Percentiles rank a stretch among this genome's conserved stretches.
Evolutionary conservation across 2,113 vertebrate species (phyloP).

Genomic region (Onychostruthus taczanowskii): DNA sequence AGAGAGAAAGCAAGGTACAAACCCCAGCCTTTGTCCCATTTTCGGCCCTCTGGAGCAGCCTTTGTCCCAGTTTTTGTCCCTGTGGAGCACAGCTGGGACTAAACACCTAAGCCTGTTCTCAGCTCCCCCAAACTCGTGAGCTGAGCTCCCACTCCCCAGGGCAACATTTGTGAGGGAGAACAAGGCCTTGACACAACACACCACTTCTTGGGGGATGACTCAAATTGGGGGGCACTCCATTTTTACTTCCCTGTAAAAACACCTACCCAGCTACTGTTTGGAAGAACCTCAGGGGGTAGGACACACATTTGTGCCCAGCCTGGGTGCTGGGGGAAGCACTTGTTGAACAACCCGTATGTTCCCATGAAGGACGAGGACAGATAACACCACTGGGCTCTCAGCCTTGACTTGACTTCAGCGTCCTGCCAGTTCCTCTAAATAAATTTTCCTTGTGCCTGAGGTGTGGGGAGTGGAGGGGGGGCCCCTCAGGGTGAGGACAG

Average conservation of each 20-base stretch:
- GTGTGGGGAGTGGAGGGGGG: neutral
- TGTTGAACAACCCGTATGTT: neutral
- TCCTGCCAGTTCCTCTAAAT: neutral
- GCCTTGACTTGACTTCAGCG: neutral
- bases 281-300: neutral
- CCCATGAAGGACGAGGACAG: neutral
- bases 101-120: neutral
- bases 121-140: rapidly evolving
- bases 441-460: neutral
- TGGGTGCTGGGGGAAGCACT: rapidly evolving
- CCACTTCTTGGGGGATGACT: neutral
- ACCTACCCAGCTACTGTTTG: rapidly evolving
- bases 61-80: neutral
- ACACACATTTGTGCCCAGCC: rapidly evolving
- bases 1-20: neutral
- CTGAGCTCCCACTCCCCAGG: neutral
- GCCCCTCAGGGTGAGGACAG: rapidly evolving
- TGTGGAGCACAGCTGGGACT: neutral
- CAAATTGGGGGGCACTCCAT: too few species aligned
- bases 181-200: neutral
- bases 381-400: neutral
- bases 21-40: neutral
- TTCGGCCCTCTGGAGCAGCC: neutral
- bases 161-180: neutral
- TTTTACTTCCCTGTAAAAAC: neutral